Evolutionary conservation across 2,888 invertebrate species (phyloP).

Genomic region (Cryptocephalus primarius): DNA sequence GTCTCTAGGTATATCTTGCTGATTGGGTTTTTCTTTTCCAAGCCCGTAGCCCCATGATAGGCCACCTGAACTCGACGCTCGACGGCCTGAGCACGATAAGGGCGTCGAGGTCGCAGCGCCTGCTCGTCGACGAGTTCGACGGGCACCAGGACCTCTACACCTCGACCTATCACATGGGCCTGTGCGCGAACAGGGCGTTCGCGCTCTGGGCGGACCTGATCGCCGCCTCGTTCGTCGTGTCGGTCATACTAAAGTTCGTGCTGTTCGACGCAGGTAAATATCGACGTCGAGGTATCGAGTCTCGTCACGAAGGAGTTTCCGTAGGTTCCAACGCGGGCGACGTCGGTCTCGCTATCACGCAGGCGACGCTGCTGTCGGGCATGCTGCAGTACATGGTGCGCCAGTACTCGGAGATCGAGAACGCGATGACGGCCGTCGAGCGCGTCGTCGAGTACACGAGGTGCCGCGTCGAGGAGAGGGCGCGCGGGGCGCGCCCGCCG

Average conservation of each 20-base stretch:
- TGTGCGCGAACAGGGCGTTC: conserved; percentile 24
- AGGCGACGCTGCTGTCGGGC: conserved; percentile 30
- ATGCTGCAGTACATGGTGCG: conserved; percentile 81
- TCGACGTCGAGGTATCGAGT: too few relatives aligned
- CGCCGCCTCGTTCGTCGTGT: background rate
- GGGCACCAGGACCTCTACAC: conserved; percentile 24
- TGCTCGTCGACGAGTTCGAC: conserved; percentile 29
- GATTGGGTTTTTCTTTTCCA: conserved; percentile 6
- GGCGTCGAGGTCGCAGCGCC: conserved; percentile 27
- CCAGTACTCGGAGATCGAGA: conserved; percentile 39
- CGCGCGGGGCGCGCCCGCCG: conserved; percentile 8
- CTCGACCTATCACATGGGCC: conserved; percentile 19
- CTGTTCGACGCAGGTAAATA: conserved; percentile 13
- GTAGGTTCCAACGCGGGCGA: conserved; percentile 29
- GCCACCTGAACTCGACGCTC: conserved; percentile 29
- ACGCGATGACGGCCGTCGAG: conserved; percentile 86
- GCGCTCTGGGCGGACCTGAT: conserved; percentile 17
- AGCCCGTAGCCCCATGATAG: conserved; percentile 32
- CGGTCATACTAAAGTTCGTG: conserved; percentile 9
- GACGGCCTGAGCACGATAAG: conserved; percentile 31
- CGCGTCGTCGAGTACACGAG: conserved; percentile 71
- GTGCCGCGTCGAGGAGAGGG: conserved; percentile 45
- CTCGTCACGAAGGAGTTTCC: too few relatives aligned
- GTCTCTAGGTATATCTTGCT: too few relatives aligned
- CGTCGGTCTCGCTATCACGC: conserved; percentile 33